phyloP scores from a whole-genome alignment of 2,797 vertebrate genomes.

The Antennarius maculatus region DNA sequence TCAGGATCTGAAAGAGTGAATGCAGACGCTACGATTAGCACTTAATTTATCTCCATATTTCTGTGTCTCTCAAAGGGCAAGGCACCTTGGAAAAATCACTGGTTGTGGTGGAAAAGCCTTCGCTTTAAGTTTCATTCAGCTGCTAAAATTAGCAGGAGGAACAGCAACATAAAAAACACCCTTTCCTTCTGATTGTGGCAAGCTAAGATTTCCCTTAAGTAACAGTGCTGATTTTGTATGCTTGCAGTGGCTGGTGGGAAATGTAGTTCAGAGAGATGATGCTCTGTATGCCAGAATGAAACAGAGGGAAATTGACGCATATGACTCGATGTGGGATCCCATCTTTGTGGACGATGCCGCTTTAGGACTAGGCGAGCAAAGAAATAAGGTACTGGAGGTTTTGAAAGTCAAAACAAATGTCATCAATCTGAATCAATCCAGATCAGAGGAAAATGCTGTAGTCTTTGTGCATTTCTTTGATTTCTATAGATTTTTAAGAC shows the following conservation, averaged over 20 bases:
- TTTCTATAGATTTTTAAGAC: constrained; percentile 80
- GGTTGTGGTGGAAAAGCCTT: constrained; percentile 72
- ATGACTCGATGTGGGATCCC: constrained; percentile 90
- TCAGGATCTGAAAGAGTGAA: constrained; percentile 69
- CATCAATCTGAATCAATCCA: constrained; percentile 84
- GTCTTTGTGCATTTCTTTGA: constrained; percentile 82
- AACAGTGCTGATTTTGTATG: constrained; percentile 89
- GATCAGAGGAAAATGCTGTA: constrained; percentile 83
- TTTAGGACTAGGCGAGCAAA: constrained; percentile 89
- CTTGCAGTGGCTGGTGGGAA: constrained; percentile 90
- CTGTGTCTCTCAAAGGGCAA: constrained; percentile 77
- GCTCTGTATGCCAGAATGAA: constrained; percentile 90
- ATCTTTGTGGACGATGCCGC: constrained; percentile 89
- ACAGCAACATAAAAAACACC: constrained; percentile 66
- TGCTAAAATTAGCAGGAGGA: constrained; percentile 75
- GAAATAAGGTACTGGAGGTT: constrained; percentile 88
- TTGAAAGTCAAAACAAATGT: constrained; percentile 83
- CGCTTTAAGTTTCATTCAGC: constrained; percentile 73
- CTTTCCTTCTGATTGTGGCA: constrained; percentile 82
- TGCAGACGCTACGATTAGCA: constrained; percentile 71
- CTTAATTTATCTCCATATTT: constrained; percentile 75
- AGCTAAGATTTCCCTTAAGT: constrained; percentile 81
- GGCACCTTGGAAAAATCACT: constrained; percentile 66
- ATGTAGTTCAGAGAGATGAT: constrained; percentile 91
- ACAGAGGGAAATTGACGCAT: constrained; percentile 90